Percentiles rank a stretch among this genome's conserved stretches.
Evolutionary conservation across 92 coral and sea anemone species (phyloP).

Genomic region (Nematostella vectensis): DNA sequence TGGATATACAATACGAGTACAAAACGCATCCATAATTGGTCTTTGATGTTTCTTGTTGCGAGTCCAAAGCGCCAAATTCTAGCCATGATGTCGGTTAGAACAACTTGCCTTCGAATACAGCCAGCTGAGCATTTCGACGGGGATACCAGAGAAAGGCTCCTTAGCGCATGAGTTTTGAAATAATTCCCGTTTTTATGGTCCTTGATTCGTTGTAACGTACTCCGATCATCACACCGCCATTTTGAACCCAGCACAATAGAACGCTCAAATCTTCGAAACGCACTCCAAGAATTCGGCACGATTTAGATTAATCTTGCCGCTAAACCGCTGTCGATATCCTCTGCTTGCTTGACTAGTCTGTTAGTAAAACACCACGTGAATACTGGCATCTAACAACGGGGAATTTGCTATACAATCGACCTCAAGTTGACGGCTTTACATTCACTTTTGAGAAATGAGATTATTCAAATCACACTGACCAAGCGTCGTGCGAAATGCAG

Average conservation of each 20-base stretch:
- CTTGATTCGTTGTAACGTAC: conserved; percentile 12
- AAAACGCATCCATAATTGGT: conserved; percentile 30
- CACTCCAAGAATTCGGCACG: conserved; percentile 1
- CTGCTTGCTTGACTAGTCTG: neutral
- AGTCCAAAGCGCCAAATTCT: conserved; percentile 1
- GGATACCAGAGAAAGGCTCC: conserved; percentile 4
- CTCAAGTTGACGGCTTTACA: conserved; percentile 1
- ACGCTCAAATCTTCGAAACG: neutral
- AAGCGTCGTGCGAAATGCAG: conserved; percentile 45
- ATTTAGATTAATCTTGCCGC: neutral
- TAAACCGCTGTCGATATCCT: neutral
- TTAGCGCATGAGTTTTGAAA: neutral
- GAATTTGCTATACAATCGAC: conserved; percentile 31
- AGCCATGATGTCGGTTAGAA: conserved; percentile 11
- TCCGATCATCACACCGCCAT: conserved; percentile 12
- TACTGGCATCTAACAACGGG: conserved; percentile 2
- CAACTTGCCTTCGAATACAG: neutral
- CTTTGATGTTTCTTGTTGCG: conserved; percentile 14
- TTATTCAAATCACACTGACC: conserved; percentile 37
- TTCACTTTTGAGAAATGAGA: conserved; percentile 20
- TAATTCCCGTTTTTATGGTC: conserved; percentile 5
- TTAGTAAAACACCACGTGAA: conserved; percentile 1
- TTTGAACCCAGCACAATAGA: conserved; percentile 6
- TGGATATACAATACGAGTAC: conserved; percentile 39
- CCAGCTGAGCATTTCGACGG: neutral